Evolutionary conservation across 2,888 invertebrate species (phyloP).

Genomic region (Proisotoma minuta): DNA sequence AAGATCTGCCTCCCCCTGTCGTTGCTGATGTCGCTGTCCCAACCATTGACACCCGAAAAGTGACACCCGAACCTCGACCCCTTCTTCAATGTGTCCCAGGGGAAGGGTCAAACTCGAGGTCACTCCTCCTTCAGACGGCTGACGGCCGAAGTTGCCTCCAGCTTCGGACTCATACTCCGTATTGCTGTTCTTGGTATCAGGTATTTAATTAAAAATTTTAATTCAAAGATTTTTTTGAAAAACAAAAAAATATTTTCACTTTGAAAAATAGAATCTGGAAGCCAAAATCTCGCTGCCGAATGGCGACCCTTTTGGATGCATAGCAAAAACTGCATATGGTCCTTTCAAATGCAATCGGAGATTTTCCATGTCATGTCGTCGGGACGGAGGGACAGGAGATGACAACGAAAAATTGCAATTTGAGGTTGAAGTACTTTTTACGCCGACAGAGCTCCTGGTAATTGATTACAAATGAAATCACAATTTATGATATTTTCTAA

Average conservation of each 20-base stretch:
- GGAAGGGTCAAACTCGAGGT: slow-evolving; percentile 27
- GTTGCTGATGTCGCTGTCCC: neutral
- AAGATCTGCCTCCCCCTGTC: neutral
- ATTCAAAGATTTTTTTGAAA: slow-evolving; percentile 1
- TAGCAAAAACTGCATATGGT: slow-evolving; percentile 39
- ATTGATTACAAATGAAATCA: slow-evolving; percentile 16
- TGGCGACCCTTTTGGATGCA: slow-evolving; percentile 34
- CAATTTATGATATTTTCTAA: no score
- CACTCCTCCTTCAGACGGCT: slow-evolving; percentile 29
- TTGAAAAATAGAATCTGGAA: slow-evolving; percentile 25
- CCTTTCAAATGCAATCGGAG: slow-evolving; percentile 38
- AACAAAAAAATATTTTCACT: no score
- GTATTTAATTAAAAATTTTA: slow-evolving; percentile 15
- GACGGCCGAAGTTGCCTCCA: slow-evolving; percentile 29
- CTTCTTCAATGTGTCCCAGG: slow-evolving; percentile 36
- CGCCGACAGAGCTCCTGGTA: slow-evolving; percentile 36
- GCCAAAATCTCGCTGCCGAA: slow-evolving; percentile 32
- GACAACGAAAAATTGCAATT: slow-evolving; percentile 35
- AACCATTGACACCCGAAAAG: neutral
- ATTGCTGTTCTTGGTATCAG: slow-evolving; percentile 40
- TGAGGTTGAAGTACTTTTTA: slow-evolving; percentile 35
- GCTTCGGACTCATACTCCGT: slow-evolving; percentile 36
- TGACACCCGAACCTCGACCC: neutral
- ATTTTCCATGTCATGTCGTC: slow-evolving; percentile 29
- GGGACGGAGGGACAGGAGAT: slow-evolving; percentile 8